Percentiles rank a stretch among this genome's conserved stretches.
Conservation (phyloP, 2,113 vertebrate species). For the Dasyurus viverrinus region DNA sequence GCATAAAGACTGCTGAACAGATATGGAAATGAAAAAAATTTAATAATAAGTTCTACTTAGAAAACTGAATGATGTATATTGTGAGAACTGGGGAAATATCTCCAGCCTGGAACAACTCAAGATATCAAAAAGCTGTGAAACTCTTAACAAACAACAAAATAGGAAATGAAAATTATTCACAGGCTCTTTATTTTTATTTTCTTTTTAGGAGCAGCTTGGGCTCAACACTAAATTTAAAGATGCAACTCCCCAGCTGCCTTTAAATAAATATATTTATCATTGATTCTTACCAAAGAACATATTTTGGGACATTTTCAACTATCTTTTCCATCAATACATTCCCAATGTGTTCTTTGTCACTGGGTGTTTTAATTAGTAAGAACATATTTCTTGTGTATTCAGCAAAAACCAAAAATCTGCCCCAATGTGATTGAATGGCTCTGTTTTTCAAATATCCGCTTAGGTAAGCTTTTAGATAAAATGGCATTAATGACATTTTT, state of each 20-base stretch:
- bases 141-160: constrained; percentile 62
- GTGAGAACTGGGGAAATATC: constrained; percentile 49
- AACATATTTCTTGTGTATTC: constrained; percentile 89
- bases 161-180: constrained; percentile 74
- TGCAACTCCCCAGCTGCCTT: constrained; percentile 58
- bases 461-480: constrained; percentile 89
- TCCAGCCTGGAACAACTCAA: constrained; percentile 49
- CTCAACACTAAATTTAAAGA: constrained; percentile 66
- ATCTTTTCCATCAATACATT: constrained; percentile 77
- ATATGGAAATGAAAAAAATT: constrained; percentile 43
- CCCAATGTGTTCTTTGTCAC: constrained; percentile 83
- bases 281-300: constrained; percentile 64
- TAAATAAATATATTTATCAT: constrained; percentile 59
- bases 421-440: constrained; percentile 93
- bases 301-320: constrained; percentile 75
- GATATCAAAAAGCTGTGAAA: constrained; percentile 60
- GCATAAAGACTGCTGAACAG: constrained; percentile 44
- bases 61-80: constrained; percentile 53
- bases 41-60: constrained; percentile 61
- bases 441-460: constrained; percentile 90
- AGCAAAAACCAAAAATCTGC: constrained; percentile 91
- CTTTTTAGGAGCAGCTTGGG: constrained; percentile 61
- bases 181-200: constrained; percentile 33
- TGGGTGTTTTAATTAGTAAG: constrained; percentile 93
- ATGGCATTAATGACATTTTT: constrained; percentile 85